phyloP scores from a whole-genome alignment of 2,113 vertebrate genomes.

The Oreochromis spilurus region DNA sequence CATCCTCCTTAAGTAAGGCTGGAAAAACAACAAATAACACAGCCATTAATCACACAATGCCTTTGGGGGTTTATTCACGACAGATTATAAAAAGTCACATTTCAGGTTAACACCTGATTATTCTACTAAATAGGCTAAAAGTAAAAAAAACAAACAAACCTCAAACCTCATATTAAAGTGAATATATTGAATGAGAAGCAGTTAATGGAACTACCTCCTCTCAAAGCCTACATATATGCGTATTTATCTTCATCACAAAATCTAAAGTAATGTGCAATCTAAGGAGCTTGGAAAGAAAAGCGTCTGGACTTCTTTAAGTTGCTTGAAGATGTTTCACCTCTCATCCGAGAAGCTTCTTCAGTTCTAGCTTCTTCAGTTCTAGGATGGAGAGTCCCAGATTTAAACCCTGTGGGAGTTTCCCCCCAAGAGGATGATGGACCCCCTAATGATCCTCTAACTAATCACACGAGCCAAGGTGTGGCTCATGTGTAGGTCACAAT shows the following conservation, averaged over 20 bases:
- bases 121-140: not conserved
- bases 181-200: not conserved
- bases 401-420: not conserved
- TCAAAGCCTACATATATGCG: rapidly evolving
- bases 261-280: not conserved
- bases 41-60: not conserved
- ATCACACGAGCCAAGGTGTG: rapidly evolving
- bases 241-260: rapidly evolving
- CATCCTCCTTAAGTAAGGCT: slow-evolving; percentile 66
- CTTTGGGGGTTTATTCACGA: rapidly evolving
- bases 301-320: not conserved
- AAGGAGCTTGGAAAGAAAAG: not conserved
- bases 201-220: not conserved
- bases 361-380: not conserved
- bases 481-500: not conserved
- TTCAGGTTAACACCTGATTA: not conserved
- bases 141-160: not conserved
- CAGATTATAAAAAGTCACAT: not conserved
- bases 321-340: not conserved
- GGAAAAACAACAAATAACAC: not conserved
- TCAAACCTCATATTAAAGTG: not conserved
- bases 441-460: not conserved
- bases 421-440: not conserved
- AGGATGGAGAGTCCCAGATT: not conserved
- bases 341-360: rapidly evolving